Percentiles rank a stretch among this genome's conserved stretches.
Conservation (phyloP, 2,113 vertebrate genomes). For the Lamprologus ornatipinnis region DNA sequence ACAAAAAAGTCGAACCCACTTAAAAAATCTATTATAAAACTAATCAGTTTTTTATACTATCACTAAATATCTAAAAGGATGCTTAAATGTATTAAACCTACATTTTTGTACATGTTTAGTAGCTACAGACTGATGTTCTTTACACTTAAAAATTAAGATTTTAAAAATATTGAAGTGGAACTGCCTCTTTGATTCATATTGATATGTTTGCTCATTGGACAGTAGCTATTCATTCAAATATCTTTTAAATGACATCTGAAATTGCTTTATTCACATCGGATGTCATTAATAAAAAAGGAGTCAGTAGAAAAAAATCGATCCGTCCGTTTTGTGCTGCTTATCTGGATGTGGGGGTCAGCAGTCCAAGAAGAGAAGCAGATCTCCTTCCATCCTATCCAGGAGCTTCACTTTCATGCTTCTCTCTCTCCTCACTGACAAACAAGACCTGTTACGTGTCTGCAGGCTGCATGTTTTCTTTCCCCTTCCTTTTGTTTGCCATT, state of each 20-base stretch:
- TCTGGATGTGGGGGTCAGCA: not conserved
- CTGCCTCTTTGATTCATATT: not conserved
- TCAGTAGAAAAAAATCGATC: not conserved
- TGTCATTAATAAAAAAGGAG: not conserved
- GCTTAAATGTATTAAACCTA: not conserved
- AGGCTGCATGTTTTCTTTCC: too few relatives aligned
- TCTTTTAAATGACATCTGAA: not conserved
- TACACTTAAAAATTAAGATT: not conserved
- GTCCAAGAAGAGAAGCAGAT: not conserved
- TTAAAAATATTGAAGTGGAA: not conserved
- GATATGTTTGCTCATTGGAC: not conserved
- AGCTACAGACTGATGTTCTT: not conserved
- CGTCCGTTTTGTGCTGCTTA: rapidly evolving
- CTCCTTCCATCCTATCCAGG: not conserved
- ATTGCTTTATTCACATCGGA: not conserved
- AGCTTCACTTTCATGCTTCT: not conserved
- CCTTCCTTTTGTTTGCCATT: too few relatives aligned
- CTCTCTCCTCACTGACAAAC: not conserved
- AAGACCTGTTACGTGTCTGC: too few relatives aligned
- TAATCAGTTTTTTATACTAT: rapidly evolving
- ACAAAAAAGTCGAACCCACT: not conserved
- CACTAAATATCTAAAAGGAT: not conserved
- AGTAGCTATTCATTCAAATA: not conserved
- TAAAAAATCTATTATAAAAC: not conserved
- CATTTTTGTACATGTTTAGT: not conserved